phyloP scores from a whole-genome alignment of 2,113 vertebrate genomes.

The Datnioides undecimradiatus region DNA sequence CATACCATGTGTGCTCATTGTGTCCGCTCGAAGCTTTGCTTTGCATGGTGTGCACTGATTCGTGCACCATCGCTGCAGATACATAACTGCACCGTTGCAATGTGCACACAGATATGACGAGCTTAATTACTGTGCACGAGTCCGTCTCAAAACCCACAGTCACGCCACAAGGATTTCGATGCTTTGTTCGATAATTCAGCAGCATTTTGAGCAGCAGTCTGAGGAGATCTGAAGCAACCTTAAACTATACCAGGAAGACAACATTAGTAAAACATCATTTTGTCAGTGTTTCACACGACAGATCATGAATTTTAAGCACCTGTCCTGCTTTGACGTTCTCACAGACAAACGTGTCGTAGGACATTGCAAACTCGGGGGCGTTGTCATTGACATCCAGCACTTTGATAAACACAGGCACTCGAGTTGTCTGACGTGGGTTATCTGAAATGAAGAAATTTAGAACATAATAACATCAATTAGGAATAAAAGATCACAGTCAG shows the following conservation, averaged over 20 bases:
- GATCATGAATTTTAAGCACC: conserved; percentile 74
- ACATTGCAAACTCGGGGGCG: conserved; percentile 95
- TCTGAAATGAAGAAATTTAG: conserved; percentile 73
- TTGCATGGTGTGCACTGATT: background rate
- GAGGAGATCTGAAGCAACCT: background rate
- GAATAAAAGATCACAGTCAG: too few relatives aligned
- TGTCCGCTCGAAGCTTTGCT: background rate
- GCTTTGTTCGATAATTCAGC: background rate
- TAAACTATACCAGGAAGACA: background rate
- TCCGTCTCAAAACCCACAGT: background rate
- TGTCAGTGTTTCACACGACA: background rate
- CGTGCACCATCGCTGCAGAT: background rate
- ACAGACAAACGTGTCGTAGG: conserved; percentile 97
- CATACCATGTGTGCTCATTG: background rate
- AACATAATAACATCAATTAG: too few relatives aligned
- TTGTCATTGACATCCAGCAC: conserved; percentile 97
- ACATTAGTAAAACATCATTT: background rate
- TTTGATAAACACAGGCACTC: conserved; percentile 93
- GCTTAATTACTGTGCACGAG: background rate
- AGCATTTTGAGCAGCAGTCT: background rate
- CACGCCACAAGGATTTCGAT: too few relatives aligned
- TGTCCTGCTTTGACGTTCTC: conserved; percentile 97
- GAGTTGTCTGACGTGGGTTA: conserved; percentile 91
- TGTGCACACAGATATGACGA: background rate
- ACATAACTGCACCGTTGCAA: background rate